A percentile compares a stretch with the other conserved stretches of the same genome.
Evolutionary conservation across 2,113 vertebrate species (phyloP).

Genomic region (Phaetusa simplex): DNA sequence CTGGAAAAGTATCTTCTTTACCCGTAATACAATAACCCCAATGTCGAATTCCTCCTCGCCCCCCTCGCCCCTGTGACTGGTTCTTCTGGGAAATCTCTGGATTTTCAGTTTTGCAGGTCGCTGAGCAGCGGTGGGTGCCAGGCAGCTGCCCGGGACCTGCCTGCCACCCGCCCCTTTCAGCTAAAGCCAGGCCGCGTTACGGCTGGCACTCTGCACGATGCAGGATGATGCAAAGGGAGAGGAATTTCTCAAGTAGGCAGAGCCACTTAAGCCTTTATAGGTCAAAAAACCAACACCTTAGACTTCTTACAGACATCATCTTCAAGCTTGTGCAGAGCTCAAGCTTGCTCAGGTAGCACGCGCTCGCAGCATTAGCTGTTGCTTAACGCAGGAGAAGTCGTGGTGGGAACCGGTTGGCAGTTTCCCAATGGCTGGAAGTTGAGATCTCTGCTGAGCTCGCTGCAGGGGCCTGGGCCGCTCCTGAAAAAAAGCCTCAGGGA

Average conservation of each 20-base stretch:
- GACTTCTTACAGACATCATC: not conserved
- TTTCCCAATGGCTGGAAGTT: not conserved
- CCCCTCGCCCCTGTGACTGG: fast-evolving
- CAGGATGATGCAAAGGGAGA: conserved; percentile 16
- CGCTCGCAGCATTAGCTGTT: not conserved
- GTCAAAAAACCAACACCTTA: conserved; percentile 52
- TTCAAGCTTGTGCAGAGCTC: not conserved
- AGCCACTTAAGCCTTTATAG: conserved; percentile 36
- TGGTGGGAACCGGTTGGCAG: not conserved
- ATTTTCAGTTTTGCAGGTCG: not conserved
- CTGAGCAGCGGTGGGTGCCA: not conserved
- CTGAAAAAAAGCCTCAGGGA: not conserved
- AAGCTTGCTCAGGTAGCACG: not conserved
- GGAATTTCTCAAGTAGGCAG: conserved; percentile 48
- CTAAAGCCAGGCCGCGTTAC: not conserved
- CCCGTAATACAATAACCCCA: not conserved
- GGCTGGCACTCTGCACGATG: not conserved
- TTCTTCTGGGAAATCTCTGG: not conserved
- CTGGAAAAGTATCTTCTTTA: not conserved
- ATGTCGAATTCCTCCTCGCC: not conserved
- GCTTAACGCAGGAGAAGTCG: not conserved
- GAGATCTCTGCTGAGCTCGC: not conserved
- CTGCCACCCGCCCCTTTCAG: not conserved
- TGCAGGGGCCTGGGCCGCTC: not conserved
- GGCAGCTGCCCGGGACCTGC: not conserved